These are phyloP conservation scores for Psilopsiagon aurifrons DNA, from an alignment of 2,113 vertebrate genomes.

Conservation along the genomic window DNA sequence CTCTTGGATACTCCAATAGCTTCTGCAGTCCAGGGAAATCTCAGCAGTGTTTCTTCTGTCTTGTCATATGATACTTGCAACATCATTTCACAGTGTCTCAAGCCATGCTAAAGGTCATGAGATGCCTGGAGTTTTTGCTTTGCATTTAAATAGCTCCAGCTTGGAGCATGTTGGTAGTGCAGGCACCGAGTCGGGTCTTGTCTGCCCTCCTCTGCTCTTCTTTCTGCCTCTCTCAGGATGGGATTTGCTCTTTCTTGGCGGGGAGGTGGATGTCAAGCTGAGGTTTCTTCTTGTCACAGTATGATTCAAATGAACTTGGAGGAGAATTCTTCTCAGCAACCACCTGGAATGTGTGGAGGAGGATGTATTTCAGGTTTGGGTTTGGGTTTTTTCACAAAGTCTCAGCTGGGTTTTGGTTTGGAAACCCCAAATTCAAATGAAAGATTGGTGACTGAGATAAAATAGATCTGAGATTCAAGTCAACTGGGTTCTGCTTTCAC, in stretches of 20 bases:
- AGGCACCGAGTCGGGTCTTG: neutral
- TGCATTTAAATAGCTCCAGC: neutral
- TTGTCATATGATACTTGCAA: neutral
- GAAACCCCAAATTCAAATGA: slow-evolving; percentile 54
- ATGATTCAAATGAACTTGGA: slow-evolving; percentile 6
- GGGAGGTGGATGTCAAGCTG: neutral
- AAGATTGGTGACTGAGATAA: slow-evolving; percentile 61
- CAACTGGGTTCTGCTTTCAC: neutral
- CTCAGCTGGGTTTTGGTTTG: slow-evolving; percentile 60
- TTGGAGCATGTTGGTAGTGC: neutral
- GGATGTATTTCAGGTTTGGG: slow-evolving; percentile 34
- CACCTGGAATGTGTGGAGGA: slow-evolving; percentile 59
- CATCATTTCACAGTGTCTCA: neutral
- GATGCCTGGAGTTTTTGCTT: neutral
- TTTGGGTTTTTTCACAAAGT: neutral
- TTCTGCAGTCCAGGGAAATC: neutral
- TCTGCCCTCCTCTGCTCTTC: neutral
- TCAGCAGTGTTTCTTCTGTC: neutral
- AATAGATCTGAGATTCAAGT: slow-evolving; percentile 34
- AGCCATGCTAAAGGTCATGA: neutral
- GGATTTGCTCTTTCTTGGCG: neutral
- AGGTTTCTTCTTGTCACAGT: slow-evolving; percentile 26
- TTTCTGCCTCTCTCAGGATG: neutral
- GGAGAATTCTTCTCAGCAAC: slow-evolving; percentile 47
- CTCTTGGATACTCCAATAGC: neutral